Evolutionary conservation across 2,797 vertebrate genomes (phyloP).

Genomic region (Sebastes trivittatus): DNA sequence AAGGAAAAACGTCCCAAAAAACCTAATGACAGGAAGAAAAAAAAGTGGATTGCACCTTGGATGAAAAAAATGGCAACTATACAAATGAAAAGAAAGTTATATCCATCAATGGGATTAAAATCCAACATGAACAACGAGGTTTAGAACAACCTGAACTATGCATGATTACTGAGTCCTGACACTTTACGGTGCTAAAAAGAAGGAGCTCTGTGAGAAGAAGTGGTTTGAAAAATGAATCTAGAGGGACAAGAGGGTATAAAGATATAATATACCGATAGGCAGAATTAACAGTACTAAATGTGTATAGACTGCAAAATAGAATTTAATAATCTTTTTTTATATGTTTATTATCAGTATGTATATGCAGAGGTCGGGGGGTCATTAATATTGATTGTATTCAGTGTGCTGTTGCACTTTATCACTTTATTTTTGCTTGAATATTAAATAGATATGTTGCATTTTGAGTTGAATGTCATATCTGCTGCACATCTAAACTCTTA

Average conservation of each 20-base stretch:
- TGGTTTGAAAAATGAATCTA: background rate
- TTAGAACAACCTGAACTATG: conserved; percentile 46
- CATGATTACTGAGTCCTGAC: conserved; percentile 55
- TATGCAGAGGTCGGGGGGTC: background rate
- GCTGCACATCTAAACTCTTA: conserved; percentile 13
- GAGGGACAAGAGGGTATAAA: conserved; percentile 9
- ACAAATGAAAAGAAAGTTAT: background rate
- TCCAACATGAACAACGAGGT: background rate
- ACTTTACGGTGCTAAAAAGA: conserved; percentile 46
- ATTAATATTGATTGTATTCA: conserved; percentile 49
- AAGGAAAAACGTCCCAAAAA: background rate
- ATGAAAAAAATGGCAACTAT: background rate
- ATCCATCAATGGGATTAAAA: background rate
- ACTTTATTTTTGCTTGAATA: conserved; percentile 24
- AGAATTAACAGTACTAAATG: conserved; percentile 27
- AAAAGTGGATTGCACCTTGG: background rate
- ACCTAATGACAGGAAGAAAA: background rate
- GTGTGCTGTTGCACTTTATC: conserved; percentile 47
- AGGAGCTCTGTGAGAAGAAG: conserved; percentile 1
- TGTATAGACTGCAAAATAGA: conserved; percentile 10
- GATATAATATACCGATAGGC: conserved; percentile 13
- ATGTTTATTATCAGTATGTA: conserved; percentile 43
- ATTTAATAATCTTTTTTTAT: conserved; percentile 53
- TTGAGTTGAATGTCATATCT: conserved; percentile 19
- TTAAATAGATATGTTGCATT: conserved; percentile 29